phyloP scores from a whole-genome alignment of 2,113 vertebrate species.

The Caloenas nicobarica region DNA sequence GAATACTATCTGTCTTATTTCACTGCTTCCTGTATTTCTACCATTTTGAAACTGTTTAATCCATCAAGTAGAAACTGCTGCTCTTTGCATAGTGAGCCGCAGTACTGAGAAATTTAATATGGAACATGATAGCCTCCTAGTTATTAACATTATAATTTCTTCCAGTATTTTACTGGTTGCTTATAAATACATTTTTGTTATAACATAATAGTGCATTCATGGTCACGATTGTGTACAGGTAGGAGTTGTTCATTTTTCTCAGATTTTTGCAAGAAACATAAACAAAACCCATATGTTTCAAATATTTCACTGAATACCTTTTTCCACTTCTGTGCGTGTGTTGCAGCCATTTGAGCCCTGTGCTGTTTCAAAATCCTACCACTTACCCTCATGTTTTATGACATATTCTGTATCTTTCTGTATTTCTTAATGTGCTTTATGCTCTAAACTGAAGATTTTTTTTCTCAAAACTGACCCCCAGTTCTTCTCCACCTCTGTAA shows the following conservation, averaged over 20 bases:
- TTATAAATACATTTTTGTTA: slow-evolving; percentile 81
- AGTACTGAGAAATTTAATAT: slow-evolving; percentile 74
- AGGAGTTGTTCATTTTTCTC: slow-evolving; percentile 72
- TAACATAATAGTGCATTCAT: slow-evolving; percentile 78
- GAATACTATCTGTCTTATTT: slow-evolving; percentile 62
- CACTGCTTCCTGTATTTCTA: slow-evolving; percentile 64
- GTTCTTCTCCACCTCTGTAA: neutral
- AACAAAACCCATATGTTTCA: slow-evolving; percentile 81
- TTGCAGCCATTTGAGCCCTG: slow-evolving; percentile 51
- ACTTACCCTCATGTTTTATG: slow-evolving; percentile 36
- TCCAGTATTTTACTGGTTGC: slow-evolving; percentile 72
- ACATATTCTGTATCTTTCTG: slow-evolving; percentile 10
- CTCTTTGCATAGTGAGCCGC: slow-evolving; percentile 66
- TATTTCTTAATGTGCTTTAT: slow-evolving; percentile 49
- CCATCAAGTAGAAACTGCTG: slow-evolving; percentile 76
- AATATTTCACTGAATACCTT: slow-evolving; percentile 75
- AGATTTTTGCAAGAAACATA: slow-evolving; percentile 78
- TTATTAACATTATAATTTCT: slow-evolving; percentile 76
- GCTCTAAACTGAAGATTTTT: neutral
- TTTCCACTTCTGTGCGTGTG: slow-evolving; percentile 53
- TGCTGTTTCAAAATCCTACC: slow-evolving; percentile 46
- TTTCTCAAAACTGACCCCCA: neutral
- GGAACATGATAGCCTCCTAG: slow-evolving; percentile 69
- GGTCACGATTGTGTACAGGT: slow-evolving; percentile 75
- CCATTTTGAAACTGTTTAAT: slow-evolving; percentile 77